phyloP scores from a whole-genome alignment of 1,140 invertebrate genomes.

The Neotoxoptera formosana region DNA sequence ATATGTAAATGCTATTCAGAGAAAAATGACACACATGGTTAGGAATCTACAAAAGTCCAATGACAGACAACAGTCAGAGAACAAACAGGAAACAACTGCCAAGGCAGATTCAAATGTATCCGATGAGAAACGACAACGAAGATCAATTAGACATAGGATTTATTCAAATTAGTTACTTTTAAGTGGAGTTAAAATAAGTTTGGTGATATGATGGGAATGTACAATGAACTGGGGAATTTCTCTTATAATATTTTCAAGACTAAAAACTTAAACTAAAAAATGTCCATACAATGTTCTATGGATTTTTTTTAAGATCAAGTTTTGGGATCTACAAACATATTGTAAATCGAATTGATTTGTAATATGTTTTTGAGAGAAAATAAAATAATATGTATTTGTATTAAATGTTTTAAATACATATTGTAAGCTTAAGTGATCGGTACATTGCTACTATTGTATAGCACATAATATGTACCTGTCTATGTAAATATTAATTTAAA shows the following conservation, averaged over 20 bases:
- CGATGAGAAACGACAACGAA: conserved; percentile 13
- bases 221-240: conserved; percentile 46
- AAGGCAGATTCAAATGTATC: background rate
- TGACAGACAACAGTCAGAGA: background rate
- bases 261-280: conserved; percentile 48
- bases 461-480: background rate
- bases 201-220: conserved; percentile 51
- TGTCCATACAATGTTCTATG: background rate
- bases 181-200: conserved; percentile 23
- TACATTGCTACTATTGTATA: conserved; percentile 27
- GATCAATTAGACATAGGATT: conserved; percentile 44
- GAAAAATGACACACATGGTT: conserved; percentile 62
- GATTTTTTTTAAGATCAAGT: background rate
- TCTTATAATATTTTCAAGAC: conserved; percentile 49
- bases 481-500: conserved; percentile 53
- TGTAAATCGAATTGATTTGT: conserved; percentile 39
- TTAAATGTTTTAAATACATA: conserved; percentile 2
- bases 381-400: conserved; percentile 18
- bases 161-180: conserved; percentile 24
- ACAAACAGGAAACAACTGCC: background rate
- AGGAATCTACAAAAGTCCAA: conserved; percentile 62
- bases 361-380: conserved; percentile 55
- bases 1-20: conserved; percentile 67
- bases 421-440: conserved; percentile 30
- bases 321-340: conserved; percentile 51